Percentiles rank a stretch among this genome's conserved stretches.
Conservation (phyloP, 2,113 vertebrate genomes). For the Thomomys bottae region DNA sequence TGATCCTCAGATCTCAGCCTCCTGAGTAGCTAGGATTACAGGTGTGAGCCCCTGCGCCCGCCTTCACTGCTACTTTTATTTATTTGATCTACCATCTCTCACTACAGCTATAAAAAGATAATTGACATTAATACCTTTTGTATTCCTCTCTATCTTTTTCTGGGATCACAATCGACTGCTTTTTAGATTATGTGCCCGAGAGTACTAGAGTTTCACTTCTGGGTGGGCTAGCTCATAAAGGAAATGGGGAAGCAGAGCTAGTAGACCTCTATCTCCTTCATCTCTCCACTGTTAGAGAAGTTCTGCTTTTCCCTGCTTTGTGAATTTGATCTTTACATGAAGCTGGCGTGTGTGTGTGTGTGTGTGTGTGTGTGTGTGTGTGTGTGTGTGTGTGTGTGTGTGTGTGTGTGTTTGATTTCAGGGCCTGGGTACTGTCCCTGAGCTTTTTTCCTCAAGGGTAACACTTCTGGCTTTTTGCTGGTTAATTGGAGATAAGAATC, state of each 20-base stretch:
- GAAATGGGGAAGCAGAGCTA: background rate
- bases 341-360: background rate
- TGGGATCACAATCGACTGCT: background rate
- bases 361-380: background rate
- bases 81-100: background rate
- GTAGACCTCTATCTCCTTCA: background rate
- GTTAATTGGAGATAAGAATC: too few species aligned
- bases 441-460: too few species aligned
- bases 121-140: background rate
- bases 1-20: too few species aligned
- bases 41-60: too few species aligned
- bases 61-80: background rate
- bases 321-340: background rate
- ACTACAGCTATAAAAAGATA: background rate
- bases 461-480: too few species aligned
- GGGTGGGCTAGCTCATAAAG: background rate
- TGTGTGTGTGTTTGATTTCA: too few species aligned
- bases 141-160: background rate
- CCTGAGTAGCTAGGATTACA: too few species aligned
- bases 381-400: background rate
- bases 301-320: background rate
- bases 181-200: background rate
- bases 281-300: background rate
- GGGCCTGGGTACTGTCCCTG: too few species aligned
- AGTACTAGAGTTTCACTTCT: background rate